Conservation (phyloP, 2,888 invertebrate genomes). For the Dicycla oo region DNA sequence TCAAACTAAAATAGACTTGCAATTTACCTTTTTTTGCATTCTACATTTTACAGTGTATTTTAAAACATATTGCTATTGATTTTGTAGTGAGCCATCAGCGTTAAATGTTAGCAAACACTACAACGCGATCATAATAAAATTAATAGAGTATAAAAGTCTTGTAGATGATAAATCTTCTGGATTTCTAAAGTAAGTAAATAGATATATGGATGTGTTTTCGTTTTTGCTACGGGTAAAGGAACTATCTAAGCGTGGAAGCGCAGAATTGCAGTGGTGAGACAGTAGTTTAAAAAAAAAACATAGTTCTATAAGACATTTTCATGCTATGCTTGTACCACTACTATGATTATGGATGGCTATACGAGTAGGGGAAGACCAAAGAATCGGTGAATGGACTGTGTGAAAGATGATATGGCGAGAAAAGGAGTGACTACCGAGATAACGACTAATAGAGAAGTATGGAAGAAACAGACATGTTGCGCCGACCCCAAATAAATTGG, state of each 20-base stretch:
- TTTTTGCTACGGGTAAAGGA: neutral
- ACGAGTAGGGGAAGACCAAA: too few species aligned
- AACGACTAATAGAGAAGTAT: too few species aligned
- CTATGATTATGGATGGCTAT: neutral
- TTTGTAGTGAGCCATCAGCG: conserved; percentile 71
- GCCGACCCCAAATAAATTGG: too few species aligned
- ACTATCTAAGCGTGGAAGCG: neutral
- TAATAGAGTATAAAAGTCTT: neutral
- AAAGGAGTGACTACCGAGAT: too few species aligned
- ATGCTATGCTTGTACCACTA: neutral
- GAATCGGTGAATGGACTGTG: too few species aligned
- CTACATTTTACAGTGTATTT: conserved; percentile 65
- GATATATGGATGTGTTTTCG: neutral
- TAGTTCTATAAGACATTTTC: neutral
- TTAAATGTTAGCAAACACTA: conserved; percentile 10
- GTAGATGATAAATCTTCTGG: neutral
- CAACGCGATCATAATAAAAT: neutral
- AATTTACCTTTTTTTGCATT: conserved; percentile 11
- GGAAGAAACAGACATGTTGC: too few species aligned
- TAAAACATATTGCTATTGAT: conserved; percentile 74
- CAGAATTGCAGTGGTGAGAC: neutral
- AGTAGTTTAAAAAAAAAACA: neutral
- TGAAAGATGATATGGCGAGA: too few species aligned
- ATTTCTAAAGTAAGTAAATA: neutral
- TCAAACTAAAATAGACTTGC: conserved; percentile 6